These are phyloP conservation scores for Cotesia chilonis DNA, from an alignment of 1,140 invertebrate genomes.

Conservation along the genomic window DNA sequence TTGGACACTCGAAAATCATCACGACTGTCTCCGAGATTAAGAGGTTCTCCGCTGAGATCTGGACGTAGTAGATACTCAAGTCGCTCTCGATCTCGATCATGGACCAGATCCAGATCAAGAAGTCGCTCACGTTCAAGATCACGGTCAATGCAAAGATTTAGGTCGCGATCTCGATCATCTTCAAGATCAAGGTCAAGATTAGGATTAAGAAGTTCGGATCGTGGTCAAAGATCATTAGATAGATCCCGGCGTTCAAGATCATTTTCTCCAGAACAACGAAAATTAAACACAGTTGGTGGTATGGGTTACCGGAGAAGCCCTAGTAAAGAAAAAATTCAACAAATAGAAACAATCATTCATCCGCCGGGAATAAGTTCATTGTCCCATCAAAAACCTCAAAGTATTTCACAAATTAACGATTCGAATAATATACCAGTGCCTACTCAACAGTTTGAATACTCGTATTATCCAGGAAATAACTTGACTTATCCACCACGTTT, in stretches of 20 bases:
- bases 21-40: slow-evolving; percentile 41
- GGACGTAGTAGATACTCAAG: slow-evolving; percentile 28
- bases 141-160: slow-evolving; percentile 42
- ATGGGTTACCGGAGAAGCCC: slow-evolving; percentile 42
- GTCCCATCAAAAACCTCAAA: not conserved
- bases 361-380: slow-evolving; percentile 48
- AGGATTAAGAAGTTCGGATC: slow-evolving; percentile 30
- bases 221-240: slow-evolving; percentile 39
- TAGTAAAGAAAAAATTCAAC: slow-evolving; percentile 50
- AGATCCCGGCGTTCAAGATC: slow-evolving; percentile 51
- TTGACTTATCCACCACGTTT: slow-evolving; percentile 62
- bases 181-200: slow-evolving; percentile 48
- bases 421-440: slow-evolving; percentile 4
- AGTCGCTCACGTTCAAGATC: slow-evolving; percentile 44
- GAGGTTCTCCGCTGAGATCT: slow-evolving; percentile 25
- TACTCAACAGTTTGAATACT: slow-evolving; percentile 56
- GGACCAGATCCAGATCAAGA: slow-evolving; percentile 45
- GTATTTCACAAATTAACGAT: not conserved
- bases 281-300: slow-evolving; percentile 42
- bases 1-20: slow-evolving; percentile 38
- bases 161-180: slow-evolving; percentile 47
- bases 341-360: slow-evolving; percentile 62
- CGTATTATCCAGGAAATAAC: slow-evolving; percentile 60
- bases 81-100: slow-evolving; percentile 42
- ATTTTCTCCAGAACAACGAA: slow-evolving; percentile 48